Base-by-base conservation (phyloP, 2,113 vertebrate species). In the Calyptomena viridis region DNA sequence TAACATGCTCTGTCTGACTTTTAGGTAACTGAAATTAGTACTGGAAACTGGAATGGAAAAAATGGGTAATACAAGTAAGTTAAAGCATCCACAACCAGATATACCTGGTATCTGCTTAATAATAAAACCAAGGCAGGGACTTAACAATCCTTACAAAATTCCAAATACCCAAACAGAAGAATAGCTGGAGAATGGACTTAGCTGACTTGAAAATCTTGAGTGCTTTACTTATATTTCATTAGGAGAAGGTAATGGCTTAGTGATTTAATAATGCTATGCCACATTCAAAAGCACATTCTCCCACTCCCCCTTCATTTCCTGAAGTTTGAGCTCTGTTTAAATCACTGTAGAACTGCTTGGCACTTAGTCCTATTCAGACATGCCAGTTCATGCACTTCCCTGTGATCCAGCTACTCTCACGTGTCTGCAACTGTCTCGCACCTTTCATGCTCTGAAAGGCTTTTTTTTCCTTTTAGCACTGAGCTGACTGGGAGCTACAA, bases 11-110 rank as follows among this genome's bases (percentile, higher is more conserved):
- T 92, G 87, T 42, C 90, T 86, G 42, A 28, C 71, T 81, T 93
- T 83, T 90, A 91, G 81, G 84, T 95, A 90, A 91, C 74, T 95
- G 84, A 79, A 95, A 82, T 94, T 80, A 74, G 66, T 60, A 13
- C 49, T 94, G 93, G 84, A 92, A 87, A 73, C 31, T 56, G 53
- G 49, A 91, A 87, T 90, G 94, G 94, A 96, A 94, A 96, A 87
- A 95, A 84, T 27, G 25, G n/a, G 46, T 94, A 93, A 91, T 86
- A 85, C 63, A 95, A 96, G 83, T 93, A 95, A 76, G 37, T 85
- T 73, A 91, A 95, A 95, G 59, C 82, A 80, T 94, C 67, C 63
- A 71, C 91, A 93, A 75, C 93, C 53, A 47, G 50, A 90, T 87
- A 93, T 93, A 40, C 7, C 39, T 15, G n/a, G 47, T 90, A 81